Percentiles rank a stretch among this genome's conserved stretches.
Conservation (phyloP, 2,797 vertebrate genomes). For the Cynopterus sphinx region DNA sequence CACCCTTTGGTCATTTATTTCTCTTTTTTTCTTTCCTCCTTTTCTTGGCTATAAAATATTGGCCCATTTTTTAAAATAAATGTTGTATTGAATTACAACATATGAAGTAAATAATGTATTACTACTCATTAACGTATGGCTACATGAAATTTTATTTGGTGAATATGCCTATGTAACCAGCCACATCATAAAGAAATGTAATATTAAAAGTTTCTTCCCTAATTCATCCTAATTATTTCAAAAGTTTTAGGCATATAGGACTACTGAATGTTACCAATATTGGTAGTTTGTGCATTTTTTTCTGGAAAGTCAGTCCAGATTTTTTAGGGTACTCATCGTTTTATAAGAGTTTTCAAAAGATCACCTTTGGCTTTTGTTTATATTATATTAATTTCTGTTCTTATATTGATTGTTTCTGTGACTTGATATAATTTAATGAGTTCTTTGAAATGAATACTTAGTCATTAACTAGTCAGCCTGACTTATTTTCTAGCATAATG, state of each 20-base stretch:
- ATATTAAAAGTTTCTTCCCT: neutral
- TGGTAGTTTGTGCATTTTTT: neutral
- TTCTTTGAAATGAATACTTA: neutral
- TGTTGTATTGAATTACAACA: neutral
- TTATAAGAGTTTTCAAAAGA: neutral
- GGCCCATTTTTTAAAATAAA: neutral
- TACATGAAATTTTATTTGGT: neutral
- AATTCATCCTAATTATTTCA: neutral
- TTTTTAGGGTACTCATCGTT: neutral
- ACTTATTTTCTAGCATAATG: neutral
- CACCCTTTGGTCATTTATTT: neutral
- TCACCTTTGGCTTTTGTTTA: neutral
- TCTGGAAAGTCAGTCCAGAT: neutral
- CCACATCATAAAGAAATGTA: neutral
- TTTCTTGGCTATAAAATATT: neutral
- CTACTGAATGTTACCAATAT: rapidly evolving
- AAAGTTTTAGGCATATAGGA: neutral
- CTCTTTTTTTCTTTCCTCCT: neutral
- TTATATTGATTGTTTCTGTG: neutral
- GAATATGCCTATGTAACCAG: neutral
- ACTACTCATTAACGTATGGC: too few relatives aligned
- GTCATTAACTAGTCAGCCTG: neutral
- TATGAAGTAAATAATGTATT: too few relatives aligned
- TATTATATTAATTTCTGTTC: neutral
- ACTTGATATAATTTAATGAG: neutral